Evolutionary conservation across 2,113 vertebrate genomes (phyloP).

Genomic region (Pampusana beccarii): DNA sequence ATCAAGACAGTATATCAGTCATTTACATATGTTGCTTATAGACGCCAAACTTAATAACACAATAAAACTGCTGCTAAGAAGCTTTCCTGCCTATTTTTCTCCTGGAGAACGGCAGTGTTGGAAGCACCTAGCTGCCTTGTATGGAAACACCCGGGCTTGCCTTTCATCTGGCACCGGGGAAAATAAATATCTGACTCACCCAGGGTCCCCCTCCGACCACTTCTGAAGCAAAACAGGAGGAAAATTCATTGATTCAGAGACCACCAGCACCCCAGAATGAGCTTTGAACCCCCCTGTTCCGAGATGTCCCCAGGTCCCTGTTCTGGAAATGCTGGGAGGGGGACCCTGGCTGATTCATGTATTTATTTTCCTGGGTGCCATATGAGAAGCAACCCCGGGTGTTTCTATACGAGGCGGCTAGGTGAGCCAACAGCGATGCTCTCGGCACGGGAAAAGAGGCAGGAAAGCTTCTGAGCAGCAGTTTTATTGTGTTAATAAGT

Average conservation of each 20-base stretch:
- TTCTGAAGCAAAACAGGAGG: neutral
- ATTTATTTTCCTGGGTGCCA: neutral
- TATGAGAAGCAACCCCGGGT: neutral
- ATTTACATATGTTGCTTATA: conserved; percentile 75
- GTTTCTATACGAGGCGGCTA: conserved; percentile 34
- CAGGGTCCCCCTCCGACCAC: conserved; percentile 4
- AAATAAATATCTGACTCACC: conserved; percentile 34
- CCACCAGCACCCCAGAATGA: too few relatives aligned
- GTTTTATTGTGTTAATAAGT: conserved; percentile 72
- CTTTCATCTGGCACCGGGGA: conserved; percentile 14
- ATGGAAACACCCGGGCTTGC: conserved; percentile 49
- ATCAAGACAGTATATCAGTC: conserved; percentile 67
- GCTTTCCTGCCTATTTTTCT: conserved; percentile 68
- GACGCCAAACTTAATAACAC: conserved; percentile 73
- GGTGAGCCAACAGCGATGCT: conserved; percentile 63
- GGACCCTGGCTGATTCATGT: neutral
- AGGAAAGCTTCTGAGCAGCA: conserved; percentile 63
- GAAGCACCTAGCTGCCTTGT: conserved; percentile 46
- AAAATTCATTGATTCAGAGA: rapidly evolving
- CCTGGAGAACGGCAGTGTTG: conserved; percentile 53
- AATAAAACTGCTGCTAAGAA: conserved; percentile 66
- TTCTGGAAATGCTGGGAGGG: neutral
- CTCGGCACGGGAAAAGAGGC: conserved; percentile 52
- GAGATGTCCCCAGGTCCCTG: neutral
- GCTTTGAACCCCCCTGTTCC: rapidly evolving